phyloP scores from a whole-genome alignment of 1,140 invertebrate genomes.

The Magallana gigas region DNA sequence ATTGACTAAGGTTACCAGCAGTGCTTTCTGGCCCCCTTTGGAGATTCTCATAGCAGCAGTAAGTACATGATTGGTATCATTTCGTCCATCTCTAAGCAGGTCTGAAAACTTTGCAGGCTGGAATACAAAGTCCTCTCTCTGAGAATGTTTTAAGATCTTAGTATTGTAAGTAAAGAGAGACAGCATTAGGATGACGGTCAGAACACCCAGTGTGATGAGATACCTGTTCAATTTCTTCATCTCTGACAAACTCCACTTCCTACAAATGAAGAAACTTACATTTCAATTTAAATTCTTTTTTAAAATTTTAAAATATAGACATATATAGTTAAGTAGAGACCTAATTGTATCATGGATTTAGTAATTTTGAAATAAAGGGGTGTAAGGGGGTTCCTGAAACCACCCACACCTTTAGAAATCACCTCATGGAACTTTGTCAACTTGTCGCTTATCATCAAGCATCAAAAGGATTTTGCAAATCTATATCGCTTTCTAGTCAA shows the following conservation, averaged over 20 bases:
- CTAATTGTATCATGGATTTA: too few relatives aligned
- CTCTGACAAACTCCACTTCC: not conserved
- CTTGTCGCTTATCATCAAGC: too few relatives aligned
- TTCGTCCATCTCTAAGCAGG: not conserved
- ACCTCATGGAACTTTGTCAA: too few relatives aligned
- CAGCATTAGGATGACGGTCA: not conserved
- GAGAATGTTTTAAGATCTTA: not conserved
- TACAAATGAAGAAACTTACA: too few relatives aligned
- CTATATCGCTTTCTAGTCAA: too few relatives aligned
- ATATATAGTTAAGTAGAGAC: too few relatives aligned
- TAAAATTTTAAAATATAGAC: too few relatives aligned
- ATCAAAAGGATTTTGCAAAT: too few relatives aligned
- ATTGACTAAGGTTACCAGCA: slow-evolving; percentile 69
- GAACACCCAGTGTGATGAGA: not conserved
- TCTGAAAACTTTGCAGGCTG: not conserved
- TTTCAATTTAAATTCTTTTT: too few relatives aligned
- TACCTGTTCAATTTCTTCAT: not conserved
- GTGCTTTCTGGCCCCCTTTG: not conserved
- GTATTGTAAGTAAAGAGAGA: not conserved
- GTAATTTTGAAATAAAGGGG: too few relatives aligned
- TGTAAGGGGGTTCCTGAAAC: too few relatives aligned
- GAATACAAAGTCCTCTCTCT: not conserved
- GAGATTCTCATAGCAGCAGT: not conserved
- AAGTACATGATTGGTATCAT: not conserved
- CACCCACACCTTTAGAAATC: too few relatives aligned